Evolutionary conservation across 2,888 invertebrate species (phyloP).

Genomic region (Andrena bicolor): DNA sequence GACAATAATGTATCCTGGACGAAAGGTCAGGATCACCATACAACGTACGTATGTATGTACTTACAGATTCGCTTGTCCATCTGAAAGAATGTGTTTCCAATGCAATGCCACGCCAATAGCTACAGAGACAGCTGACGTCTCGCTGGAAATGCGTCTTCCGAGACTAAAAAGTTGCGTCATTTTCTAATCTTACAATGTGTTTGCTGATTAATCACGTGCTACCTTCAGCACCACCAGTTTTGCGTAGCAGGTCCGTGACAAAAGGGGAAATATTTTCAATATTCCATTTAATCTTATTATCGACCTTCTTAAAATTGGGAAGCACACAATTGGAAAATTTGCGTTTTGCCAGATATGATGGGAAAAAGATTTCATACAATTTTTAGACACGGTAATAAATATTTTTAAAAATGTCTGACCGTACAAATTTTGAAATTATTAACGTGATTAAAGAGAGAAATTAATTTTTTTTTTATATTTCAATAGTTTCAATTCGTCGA

Average conservation of each 20-base stretch:
- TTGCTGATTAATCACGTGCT: neutral
- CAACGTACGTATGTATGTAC: slow-evolving; percentile 38
- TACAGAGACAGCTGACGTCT: slow-evolving; percentile 36
- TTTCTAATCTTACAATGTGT: slow-evolving; percentile 62
- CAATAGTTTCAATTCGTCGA: neutral
- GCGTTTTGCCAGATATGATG: too few relatives aligned
- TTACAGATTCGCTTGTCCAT: slow-evolving; percentile 38
- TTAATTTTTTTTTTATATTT: neutral
- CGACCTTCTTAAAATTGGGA: too few relatives aligned
- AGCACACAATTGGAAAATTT: too few relatives aligned
- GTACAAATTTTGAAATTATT: too few relatives aligned
- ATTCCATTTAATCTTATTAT: neutral
- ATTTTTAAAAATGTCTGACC: too few relatives aligned
- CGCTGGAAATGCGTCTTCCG: slow-evolving; percentile 23
- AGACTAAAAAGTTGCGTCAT: slow-evolving; percentile 71
- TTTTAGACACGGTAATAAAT: too few relatives aligned
- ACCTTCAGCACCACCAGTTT: neutral
- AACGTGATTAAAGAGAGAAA: too few relatives aligned
- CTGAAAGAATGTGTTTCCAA: slow-evolving; percentile 28
- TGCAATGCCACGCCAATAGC: neutral
- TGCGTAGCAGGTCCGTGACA: neutral
- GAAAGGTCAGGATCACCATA: slow-evolving; percentile 77
- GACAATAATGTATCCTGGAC: slow-evolving; percentile 73
- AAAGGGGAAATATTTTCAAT: neutral
- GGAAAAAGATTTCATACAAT: too few relatives aligned